Conservation (phyloP, 2,113 vertebrate genomes). For the Galeopterus variegatus region DNA sequence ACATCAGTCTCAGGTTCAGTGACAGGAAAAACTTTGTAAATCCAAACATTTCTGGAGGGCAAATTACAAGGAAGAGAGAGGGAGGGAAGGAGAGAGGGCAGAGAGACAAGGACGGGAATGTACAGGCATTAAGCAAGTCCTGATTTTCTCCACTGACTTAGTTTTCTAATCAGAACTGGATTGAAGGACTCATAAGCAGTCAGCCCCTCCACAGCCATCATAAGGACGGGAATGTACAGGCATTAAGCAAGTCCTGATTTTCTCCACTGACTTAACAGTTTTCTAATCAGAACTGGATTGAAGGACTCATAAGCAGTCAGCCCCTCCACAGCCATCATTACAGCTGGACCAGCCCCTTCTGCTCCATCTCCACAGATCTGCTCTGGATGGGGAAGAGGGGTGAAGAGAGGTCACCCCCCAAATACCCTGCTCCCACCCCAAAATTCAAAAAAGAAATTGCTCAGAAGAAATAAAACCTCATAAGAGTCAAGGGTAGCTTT, state of each 20-base stretch:
- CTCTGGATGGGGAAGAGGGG: not conserved
- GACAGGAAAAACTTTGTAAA: slow-evolving; percentile 75
- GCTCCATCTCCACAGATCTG: not conserved
- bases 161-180: not conserved
- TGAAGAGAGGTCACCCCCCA: not conserved
- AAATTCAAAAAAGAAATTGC: slow-evolving; percentile 8
- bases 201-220: not conserved
- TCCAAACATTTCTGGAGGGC: slow-evolving; percentile 18
- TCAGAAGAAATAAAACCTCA: slow-evolving; percentile 12
- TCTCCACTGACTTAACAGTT: slow-evolving; percentile 24
- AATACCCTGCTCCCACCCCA: not conserved
- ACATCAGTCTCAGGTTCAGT: slow-evolving; percentile 53
- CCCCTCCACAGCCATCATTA: not conserved
- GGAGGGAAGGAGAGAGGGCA: too few relatives aligned
- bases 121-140: not conserved
- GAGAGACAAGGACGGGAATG: not conserved
- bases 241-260: not conserved
- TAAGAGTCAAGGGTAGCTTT: slow-evolving; percentile 1
- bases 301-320: not conserved
- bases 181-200: not conserved
- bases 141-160: slow-evolving; percentile 36
- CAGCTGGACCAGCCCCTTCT: not conserved
- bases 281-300: not conserved
- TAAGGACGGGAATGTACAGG: not conserved
- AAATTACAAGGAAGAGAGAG: not conserved